These are phyloP conservation scores for Neolamprologus tretocephalus DNA, from an alignment of 2,113 vertebrate species.

Conservation along the genomic window DNA sequence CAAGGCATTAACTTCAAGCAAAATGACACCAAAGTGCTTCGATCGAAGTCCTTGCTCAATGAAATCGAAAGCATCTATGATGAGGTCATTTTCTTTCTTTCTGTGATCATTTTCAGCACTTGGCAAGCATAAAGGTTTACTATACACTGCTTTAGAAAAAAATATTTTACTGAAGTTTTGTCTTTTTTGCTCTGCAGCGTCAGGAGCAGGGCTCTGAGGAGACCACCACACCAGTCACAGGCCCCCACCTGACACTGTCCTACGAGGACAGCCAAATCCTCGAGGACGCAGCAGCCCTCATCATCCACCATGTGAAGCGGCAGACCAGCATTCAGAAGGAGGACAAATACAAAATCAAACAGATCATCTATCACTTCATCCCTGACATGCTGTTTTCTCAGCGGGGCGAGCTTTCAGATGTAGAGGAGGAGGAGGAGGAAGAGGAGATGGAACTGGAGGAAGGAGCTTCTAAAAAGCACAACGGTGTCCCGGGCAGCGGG, in stretches of 20 bases:
- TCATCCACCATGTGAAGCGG: constrained; percentile 96
- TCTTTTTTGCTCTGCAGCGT: constrained; percentile 67
- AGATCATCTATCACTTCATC: constrained; percentile 96
- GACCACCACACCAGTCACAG: constrained; percentile 68
- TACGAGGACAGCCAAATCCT: constrained; percentile 96
- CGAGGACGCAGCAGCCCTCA: constrained; percentile 92
- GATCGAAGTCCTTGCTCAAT: constrained; percentile 95
- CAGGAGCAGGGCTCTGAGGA: constrained; percentile 95
- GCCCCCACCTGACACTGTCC: constrained; percentile 84
- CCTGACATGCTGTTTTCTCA: constrained; percentile 95
- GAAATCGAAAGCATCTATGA: constrained; percentile 98
- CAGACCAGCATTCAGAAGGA: constrained; percentile 96
- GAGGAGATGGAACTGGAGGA: constrained; percentile 76
- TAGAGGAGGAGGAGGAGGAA: constrained; percentile 92
- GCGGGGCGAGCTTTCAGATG: constrained; percentile 89
- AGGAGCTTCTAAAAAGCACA: constrained; percentile 86
- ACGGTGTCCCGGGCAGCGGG: constrained; percentile 76
- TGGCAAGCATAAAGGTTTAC: background rate
- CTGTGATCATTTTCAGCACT: background rate
- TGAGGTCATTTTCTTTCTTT: constrained; percentile 72
- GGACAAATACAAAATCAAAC: constrained; percentile 99
- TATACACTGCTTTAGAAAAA: background rate
- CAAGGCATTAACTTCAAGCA: constrained; percentile 99
- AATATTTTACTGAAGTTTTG: accelerated
- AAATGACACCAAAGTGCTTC: constrained; percentile 96